Conservation (phyloP, 2,888 invertebrate species). For the Lasioglossum pauxillum region DNA sequence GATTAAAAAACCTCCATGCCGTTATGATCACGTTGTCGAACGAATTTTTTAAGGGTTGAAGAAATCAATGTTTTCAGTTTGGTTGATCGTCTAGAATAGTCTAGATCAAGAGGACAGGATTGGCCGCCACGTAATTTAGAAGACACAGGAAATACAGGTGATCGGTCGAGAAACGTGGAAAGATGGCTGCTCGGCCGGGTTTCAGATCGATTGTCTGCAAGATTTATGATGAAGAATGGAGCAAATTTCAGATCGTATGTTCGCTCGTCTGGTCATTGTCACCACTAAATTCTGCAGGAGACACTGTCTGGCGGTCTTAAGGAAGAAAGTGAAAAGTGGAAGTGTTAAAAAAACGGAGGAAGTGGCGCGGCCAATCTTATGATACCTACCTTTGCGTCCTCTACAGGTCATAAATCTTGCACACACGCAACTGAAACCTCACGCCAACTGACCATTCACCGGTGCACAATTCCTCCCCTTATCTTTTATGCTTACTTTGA, state of each 20-base stretch:
- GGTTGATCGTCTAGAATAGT: background rate
- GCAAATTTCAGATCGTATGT: constrained; percentile 8
- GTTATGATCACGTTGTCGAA: background rate
- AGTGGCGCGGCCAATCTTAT: background rate
- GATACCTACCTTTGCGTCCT: background rate
- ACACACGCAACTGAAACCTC: background rate
- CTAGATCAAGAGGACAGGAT: background rate
- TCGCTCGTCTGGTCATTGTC: constrained; percentile 2
- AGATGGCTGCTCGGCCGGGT: background rate
- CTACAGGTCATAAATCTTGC: background rate
- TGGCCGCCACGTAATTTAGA: background rate
- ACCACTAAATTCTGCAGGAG: constrained; percentile 2
- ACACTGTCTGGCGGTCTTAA: background rate
- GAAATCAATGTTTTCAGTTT: background rate
- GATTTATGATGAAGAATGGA: constrained; percentile 6
- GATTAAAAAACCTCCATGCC: background rate
- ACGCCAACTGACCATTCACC: background rate
- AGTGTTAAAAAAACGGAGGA: constrained; percentile 3
- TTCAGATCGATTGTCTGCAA: constrained; percentile 1
- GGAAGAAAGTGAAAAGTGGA: constrained; percentile 8
- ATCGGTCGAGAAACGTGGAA: background rate
- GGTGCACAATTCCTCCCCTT: background rate
- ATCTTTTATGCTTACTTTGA: background rate
- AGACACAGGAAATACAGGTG: background rate
- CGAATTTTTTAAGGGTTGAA: background rate